Base-by-base conservation (phyloP, 2,797 vertebrate genomes). In the Prionace glauca region DNA sequence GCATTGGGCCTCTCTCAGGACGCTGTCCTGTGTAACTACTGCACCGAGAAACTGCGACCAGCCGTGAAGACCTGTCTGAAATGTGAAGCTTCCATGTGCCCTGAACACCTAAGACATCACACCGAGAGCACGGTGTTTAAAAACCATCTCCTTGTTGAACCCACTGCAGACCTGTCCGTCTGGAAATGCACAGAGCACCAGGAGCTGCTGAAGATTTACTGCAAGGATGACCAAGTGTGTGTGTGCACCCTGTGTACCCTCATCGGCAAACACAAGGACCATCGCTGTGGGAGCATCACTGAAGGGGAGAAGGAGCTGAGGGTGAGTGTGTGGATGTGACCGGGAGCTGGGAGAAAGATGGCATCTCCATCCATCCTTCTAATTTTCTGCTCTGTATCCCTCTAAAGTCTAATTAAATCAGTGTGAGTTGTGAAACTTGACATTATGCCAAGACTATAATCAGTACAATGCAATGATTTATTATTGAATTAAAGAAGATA, bases 21-120 rank as follows among this genome's bases (percentile, higher is more conserved):
- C 10, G 50, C 96, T 0, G 96, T 97, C 0, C 97, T 96, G 0
- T 98, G 97, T 16, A 97, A 98, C 96, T 97, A 97, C 96, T 98
- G 97, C 91, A 97, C 96, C 32, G 97, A 95, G 65, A 96, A 96
- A 1, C 69, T 91, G 0, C 88, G 14, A 8, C 96, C 96, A 10
- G 98, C 98, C 0, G 97, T 98, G 18, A 98, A 97, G 96, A 98
- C 97, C 9, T 98, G 98, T 81, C 97, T 98, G 96, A 98, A 98
- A 95, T 98, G 98, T 1, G 98, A 98, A 96, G 98, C 98, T 96
- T 98, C 97, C 0, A 98, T 98, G 98, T 98, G 98, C 95, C 96
- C 96, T 86, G 97, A 97, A 95, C 98, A 98, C 3, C 96, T 98
- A 0, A 97, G 96, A 96, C 97, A 97, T 3, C 98, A 98, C 95